phyloP scores from a whole-genome alignment of 1,140 invertebrate species.

The Aphelenchoides fujianensis region DNA sequence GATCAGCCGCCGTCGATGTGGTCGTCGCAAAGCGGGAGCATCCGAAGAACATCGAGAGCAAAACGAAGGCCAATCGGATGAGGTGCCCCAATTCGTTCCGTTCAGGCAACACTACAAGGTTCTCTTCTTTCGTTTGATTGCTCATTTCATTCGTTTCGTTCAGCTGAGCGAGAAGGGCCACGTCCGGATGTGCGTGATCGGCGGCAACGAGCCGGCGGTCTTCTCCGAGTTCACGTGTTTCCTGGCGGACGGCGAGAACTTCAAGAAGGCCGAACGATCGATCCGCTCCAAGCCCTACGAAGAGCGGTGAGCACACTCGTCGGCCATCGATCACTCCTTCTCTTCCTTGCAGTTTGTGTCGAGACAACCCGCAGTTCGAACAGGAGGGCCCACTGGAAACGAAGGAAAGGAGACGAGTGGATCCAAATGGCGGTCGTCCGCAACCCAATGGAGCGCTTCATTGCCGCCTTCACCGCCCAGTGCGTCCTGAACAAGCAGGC shows the following conservation, averaged over 20 bases:
- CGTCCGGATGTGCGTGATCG: neutral
- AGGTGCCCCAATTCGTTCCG: no score
- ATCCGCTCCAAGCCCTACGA: neutral
- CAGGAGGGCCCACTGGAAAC: neutral
- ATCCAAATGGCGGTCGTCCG: neutral
- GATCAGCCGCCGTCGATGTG: no score
- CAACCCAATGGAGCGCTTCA: constrained; percentile 3
- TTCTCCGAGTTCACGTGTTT: neutral
- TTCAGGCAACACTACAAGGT: constrained; percentile 7
- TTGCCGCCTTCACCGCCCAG: neutral
- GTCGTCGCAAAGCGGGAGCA: no score
- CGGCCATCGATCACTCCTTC: neutral
- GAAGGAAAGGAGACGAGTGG: neutral
- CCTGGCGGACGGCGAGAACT: neutral
- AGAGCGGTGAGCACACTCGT: neutral
- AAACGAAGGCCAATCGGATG: no score
- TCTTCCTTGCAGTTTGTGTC: neutral
- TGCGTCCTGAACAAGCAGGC: neutral
- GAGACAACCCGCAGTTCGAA: neutral
- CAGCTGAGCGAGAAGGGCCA: no score
- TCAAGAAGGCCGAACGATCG: neutral
- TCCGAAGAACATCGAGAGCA: no score
- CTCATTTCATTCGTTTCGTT: no score
- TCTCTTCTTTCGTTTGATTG: no score
- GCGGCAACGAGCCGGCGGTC: neutral